Evolutionary conservation across 2,113 vertebrate genomes (phyloP).

Genomic region (Calyptommatus sinebrachiatus): DNA sequence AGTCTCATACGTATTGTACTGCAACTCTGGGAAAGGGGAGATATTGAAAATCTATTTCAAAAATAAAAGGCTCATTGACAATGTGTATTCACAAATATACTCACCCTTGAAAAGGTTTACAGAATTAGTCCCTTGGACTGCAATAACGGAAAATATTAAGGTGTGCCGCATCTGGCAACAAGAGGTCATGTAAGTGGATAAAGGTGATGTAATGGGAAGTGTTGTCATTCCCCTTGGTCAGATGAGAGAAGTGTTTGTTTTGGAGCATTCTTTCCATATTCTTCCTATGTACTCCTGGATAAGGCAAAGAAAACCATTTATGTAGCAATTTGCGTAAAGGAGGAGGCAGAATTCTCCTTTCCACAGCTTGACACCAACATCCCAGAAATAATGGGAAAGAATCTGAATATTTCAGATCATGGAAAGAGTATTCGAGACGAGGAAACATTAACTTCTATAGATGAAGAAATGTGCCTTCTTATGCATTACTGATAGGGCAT

Average conservation of each 20-base stretch:
- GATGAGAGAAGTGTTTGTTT: constrained; percentile 66
- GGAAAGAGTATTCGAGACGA: neutral
- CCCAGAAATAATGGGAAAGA: neutral
- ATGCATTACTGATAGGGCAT: too few relatives aligned
- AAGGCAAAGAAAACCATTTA: constrained; percentile 15
- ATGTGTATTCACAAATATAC: neutral
- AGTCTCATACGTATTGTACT: neutral
- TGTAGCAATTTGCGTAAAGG: constrained; percentile 29
- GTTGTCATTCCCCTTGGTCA: constrained; percentile 67
- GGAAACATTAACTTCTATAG: neutral
- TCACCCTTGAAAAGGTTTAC: neutral
- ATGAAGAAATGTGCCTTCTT: neutral
- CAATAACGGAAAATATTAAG: constrained; percentile 62
- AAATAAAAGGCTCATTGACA: neutral
- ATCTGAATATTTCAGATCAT: neutral
- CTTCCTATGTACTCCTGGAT: constrained; percentile 48
- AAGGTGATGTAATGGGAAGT: constrained; percentile 78
- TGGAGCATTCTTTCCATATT: constrained; percentile 58
- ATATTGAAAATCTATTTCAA: neutral
- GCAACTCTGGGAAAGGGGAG: neutral
- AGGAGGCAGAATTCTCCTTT: constrained; percentile 38
- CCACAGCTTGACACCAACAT: neutral
- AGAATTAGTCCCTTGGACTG: constrained; percentile 4
- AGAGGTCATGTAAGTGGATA: constrained; percentile 60
- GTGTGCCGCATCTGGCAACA: constrained; percentile 65